A percentile compares a stretch with the other conserved stretches of the same genome.
Conservation (phyloP, 2,113 vertebrate genomes). For the Clupea harengus region DNA sequence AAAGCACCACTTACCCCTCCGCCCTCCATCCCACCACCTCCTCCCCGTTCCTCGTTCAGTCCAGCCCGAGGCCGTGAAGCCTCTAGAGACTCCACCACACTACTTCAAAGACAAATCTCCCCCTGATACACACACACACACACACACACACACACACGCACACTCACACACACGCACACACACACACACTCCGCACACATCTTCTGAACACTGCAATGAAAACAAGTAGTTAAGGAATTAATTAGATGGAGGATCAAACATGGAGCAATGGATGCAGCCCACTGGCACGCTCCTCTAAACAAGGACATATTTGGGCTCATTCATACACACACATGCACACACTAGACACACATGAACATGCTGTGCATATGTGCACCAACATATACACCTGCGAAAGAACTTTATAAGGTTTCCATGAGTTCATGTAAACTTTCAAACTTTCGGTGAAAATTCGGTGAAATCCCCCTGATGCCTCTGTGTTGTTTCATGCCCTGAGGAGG, state of each 20-base stretch:
- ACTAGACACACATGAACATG: not conserved
- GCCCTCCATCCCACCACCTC: not conserved
- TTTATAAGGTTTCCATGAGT: not conserved
- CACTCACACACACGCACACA: conserved; percentile 29
- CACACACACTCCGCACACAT: conserved; percentile 26
- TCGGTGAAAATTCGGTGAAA: conserved; percentile 22
- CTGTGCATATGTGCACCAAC: not conserved
- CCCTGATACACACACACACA: conserved; percentile 38
- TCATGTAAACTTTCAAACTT: conserved; percentile 26
- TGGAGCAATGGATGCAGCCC: conserved; percentile 46
- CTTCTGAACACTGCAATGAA: conserved; percentile 50
- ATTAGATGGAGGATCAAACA: conserved; percentile 66
- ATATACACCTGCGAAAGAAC: not conserved
- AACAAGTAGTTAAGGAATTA: conserved; percentile 70
- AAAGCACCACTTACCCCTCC: conserved; percentile 17
- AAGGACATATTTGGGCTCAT: conserved; percentile 9
- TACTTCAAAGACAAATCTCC: conserved; percentile 68
- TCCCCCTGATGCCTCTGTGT: conserved; percentile 18
- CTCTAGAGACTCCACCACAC: conserved; percentile 61
- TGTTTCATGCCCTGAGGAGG: conserved; percentile 35
- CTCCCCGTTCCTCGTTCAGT: conserved; percentile 53
- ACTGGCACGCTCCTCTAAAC: conserved; percentile 31
- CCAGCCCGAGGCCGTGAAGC: conserved; percentile 62
- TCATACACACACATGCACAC: not conserved
- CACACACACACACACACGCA: conserved; percentile 34